These are phyloP conservation scores for Agriopis leucophaearia DNA, from an alignment of 2,888 invertebrate species.

Conservation along the genomic window DNA sequence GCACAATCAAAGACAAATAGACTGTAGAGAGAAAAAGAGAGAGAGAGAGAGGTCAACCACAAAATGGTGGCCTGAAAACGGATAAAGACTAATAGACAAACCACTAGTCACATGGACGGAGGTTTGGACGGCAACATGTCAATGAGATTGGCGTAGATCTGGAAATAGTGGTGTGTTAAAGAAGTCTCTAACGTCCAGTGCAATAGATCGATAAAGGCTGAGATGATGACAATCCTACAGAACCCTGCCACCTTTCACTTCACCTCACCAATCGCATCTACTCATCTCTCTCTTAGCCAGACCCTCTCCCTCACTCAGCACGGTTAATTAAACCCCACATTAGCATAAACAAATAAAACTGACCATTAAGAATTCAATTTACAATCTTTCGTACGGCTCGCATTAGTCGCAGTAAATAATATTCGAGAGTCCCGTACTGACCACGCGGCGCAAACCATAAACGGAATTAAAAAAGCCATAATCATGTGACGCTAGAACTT, in stretches of 20 bases:
- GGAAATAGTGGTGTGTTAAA: no score
- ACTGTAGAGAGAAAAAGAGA: no score
- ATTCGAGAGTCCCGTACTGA: slow-evolving; percentile 64
- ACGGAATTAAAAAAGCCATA: background rate
- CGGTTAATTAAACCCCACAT: slow-evolving; percentile 82
- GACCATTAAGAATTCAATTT: slow-evolving; percentile 85
- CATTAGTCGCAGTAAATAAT: slow-evolving; percentile 86
- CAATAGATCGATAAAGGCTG: background rate
- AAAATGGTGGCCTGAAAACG: no score
- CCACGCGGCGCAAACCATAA: slow-evolving; percentile 41
- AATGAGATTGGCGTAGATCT: no score
- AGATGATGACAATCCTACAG: slow-evolving; percentile 16
- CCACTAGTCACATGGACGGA: no score
- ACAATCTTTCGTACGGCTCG: slow-evolving; percentile 82
- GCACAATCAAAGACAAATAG: no score
- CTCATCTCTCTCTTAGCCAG: slow-evolving; percentile 19
- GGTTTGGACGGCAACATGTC: no score
- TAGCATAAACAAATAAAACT: slow-evolving; percentile 87
- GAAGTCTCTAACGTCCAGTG: background rate
- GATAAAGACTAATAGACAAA: no score
- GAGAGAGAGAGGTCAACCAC: no score
- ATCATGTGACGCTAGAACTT: background rate
- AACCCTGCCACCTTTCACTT: slow-evolving; percentile 26
- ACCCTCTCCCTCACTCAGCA: slow-evolving; percentile 56
- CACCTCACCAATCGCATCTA: slow-evolving; percentile 13